phyloP scores from a whole-genome alignment of 2,113 vertebrate species.

The Proteles cristata region DNA sequence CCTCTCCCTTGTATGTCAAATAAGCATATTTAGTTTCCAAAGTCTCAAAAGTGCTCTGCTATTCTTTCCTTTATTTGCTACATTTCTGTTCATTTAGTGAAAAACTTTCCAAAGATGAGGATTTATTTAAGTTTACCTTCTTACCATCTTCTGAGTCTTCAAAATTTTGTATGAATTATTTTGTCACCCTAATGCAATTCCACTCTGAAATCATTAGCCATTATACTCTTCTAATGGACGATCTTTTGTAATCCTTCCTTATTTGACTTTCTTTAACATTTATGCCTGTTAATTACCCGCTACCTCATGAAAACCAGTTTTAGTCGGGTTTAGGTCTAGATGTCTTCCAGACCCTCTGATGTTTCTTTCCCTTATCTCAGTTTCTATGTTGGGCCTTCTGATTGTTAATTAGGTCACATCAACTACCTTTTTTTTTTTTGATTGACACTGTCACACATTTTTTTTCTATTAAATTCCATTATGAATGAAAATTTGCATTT shows the following conservation, averaged over 20 bases:
- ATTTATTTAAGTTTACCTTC: not conserved
- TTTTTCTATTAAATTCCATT: not conserved
- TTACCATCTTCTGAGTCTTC: not conserved
- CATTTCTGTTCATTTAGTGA: not conserved
- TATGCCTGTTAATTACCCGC: not conserved
- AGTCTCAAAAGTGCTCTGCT: not conserved
- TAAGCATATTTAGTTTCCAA: not conserved
- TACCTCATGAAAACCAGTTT: not conserved
- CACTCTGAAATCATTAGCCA: not conserved
- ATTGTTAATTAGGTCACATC: constrained; percentile 7
- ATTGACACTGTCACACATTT: not conserved
- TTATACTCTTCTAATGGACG: not conserved
- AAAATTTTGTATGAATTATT: not conserved
- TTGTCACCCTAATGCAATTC: not conserved
- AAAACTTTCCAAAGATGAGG: not conserved
- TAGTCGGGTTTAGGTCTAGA: not conserved
- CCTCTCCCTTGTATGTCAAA: not conserved
- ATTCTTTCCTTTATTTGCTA: not conserved
- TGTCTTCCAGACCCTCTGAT: not conserved
- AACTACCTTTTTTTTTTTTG: not conserved
- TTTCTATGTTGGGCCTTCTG: not conserved
- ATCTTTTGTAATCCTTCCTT: not conserved
- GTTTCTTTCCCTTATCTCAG: not conserved
- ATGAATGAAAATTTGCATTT: not conserved
- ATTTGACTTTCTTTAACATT: not conserved